These are phyloP conservation scores for Lepus americanus DNA, from an alignment of 2,113 vertebrate species.

Conservation along the genomic window DNA sequence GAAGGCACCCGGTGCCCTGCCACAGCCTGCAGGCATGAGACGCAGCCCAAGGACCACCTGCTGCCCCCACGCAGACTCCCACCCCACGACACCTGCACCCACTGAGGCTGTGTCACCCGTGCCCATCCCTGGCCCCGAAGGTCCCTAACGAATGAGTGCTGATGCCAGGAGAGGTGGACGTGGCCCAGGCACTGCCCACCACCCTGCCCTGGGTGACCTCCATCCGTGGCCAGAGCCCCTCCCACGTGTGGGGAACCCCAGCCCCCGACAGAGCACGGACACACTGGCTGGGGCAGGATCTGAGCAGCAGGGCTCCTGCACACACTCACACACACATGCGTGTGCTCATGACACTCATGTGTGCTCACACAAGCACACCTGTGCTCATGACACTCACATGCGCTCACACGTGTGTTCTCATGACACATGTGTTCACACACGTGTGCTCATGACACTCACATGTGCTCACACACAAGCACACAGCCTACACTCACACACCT, in stretches of 20 bases:
- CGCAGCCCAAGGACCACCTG: conserved; percentile 91
- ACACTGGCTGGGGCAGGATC: background rate
- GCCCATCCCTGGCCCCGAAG: background rate
- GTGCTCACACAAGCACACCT: no score
- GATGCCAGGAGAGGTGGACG: background rate
- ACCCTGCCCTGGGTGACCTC: no score
- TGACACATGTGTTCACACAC: background rate
- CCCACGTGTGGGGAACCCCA: background rate
- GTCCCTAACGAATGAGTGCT: background rate
- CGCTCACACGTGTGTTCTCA: background rate
- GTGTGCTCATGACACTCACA: no score
- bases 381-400: no score
- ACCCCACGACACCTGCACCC: no score
- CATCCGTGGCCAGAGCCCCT: background rate
- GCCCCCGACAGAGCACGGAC: background rate
- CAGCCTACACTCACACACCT: background rate
- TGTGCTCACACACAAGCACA: fast-evolving
- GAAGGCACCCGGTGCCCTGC: conserved; percentile 86
- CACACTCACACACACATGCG: background rate
- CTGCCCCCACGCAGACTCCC: no score
- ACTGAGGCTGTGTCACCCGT: background rate
- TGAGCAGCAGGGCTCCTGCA: background rate
- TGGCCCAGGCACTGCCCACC: background rate
- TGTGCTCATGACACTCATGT: background rate
- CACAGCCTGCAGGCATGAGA: conserved; percentile 88